Percentiles rank a stretch among this genome's conserved stretches.
phyloP scores from a whole-genome alignment of 2,888 invertebrate species.

The Rugalucina vietnamica region DNA sequence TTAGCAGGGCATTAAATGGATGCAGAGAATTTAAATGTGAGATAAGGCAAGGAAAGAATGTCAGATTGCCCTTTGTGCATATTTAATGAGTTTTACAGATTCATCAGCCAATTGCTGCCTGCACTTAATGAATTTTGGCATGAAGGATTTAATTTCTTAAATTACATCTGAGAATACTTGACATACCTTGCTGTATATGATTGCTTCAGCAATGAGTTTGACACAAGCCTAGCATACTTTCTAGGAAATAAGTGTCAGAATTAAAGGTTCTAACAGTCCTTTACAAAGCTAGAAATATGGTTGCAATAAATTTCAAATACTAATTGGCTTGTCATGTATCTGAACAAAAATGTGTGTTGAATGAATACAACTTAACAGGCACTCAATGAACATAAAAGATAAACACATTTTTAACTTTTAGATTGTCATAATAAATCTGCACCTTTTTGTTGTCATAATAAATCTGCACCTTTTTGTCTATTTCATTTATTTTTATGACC shows the following conservation, averaged over 20 bases:
- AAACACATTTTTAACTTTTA: too few relatives aligned
- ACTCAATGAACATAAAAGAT: too few relatives aligned
- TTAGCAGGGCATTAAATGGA: conserved; percentile 3
- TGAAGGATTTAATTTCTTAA: background rate
- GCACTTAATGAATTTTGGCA: background rate
- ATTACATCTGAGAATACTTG: background rate
- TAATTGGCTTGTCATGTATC: too few relatives aligned
- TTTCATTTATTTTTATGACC: too few relatives aligned
- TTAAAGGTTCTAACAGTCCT: background rate
- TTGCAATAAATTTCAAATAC: background rate
- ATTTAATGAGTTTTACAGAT: conserved; percentile 1
- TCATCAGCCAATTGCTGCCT: background rate
- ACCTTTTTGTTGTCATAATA: too few relatives aligned
- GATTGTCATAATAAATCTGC: too few relatives aligned
- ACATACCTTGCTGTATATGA: background rate
- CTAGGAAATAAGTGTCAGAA: background rate
- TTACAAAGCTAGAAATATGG: background rate
- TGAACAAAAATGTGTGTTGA: too few relatives aligned
- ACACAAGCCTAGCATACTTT: conserved; percentile 5
- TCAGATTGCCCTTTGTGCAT: conserved; percentile 7
- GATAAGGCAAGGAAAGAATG: background rate
- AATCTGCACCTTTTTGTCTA: too few relatives aligned
- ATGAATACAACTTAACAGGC: too few relatives aligned
- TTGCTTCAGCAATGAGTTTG: conserved; percentile 5
- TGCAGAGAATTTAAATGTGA: conserved; percentile 1